phyloP scores from a whole-genome alignment of 2,888 invertebrate species.

The Oasisia sp. region DNA sequence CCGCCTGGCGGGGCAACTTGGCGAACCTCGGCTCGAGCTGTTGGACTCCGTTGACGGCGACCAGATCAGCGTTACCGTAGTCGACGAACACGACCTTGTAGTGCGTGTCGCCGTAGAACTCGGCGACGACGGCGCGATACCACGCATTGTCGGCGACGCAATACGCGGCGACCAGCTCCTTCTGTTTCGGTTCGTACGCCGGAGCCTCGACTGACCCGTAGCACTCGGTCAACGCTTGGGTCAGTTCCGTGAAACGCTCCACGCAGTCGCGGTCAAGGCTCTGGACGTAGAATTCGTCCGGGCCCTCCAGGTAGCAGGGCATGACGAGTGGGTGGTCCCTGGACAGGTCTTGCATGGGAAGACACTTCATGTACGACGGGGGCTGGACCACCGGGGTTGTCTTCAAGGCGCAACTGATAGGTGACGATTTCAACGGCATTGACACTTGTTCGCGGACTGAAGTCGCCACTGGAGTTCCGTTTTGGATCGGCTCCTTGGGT shows the following conservation, averaged over 20 bases:
- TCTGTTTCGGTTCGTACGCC: background rate
- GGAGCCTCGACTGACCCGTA: background rate
- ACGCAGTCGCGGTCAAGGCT: background rate
- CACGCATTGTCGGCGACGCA: constrained; percentile 22
- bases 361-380: background rate
- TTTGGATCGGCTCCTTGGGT: no score
- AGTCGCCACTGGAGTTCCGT: background rate
- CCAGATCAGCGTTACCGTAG: background rate
- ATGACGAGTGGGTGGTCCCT: background rate
- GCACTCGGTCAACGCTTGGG: background rate
- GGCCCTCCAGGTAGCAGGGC: background rate
- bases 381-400: background rate
- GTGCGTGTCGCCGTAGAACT: background rate
- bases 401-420: background rate
- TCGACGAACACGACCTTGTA: constrained; percentile 17
- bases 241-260: background rate
- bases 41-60: background rate
- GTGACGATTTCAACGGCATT: background rate
- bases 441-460: background rate
- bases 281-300: background rate
- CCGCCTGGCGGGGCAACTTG: constrained; percentile 7
- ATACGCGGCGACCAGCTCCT: constrained; percentile 19
- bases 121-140: constrained; percentile 26
- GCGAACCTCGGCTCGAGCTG: background rate
- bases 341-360: background rate